phyloP scores from a whole-genome alignment of 2,888 invertebrate species.

The Xestoiulus laeticollis region DNA sequence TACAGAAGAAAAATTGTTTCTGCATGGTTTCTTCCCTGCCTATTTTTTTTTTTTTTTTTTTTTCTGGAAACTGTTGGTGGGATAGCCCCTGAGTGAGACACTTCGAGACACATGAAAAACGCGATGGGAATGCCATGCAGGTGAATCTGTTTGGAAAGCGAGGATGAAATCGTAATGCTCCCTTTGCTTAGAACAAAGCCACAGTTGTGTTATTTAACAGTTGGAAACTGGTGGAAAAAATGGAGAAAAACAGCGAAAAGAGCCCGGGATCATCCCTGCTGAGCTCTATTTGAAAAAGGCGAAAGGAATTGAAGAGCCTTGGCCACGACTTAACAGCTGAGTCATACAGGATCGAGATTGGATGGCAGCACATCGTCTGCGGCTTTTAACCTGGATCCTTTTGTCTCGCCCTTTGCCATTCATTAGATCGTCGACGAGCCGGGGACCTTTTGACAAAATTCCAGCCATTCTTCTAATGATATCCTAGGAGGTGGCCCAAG shows the following conservation, averaged over 20 bases:
- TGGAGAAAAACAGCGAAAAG: neutral
- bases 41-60: neutral
- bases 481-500: slow-evolving; percentile 34
- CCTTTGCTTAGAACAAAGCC: slow-evolving; percentile 1
- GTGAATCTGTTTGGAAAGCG: neutral
- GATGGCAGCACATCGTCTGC: neutral
- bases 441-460: slow-evolving; percentile 19
- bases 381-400: slow-evolving; percentile 3
- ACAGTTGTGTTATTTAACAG: neutral
- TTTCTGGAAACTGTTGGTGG: neutral
- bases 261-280: neutral
- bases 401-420: slow-evolving; percentile 11
- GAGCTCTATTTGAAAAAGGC: neutral
- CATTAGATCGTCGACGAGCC: neutral
- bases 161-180: neutral
- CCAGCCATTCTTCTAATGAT: slow-evolving; percentile 13
- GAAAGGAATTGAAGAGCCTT: too few relatives aligned
- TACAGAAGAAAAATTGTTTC: slow-evolving; percentile 13
- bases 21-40: slow-evolving; percentile 3
- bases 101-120: neutral
- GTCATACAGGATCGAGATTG: slow-evolving; percentile 13
- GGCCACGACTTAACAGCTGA: neutral
- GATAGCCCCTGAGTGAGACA: slow-evolving; percentile 29
- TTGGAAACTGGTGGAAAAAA: neutral
- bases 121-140: neutral